Conservation (phyloP, 2,113 vertebrate genomes). For the Psilopsiagon aymara region DNA sequence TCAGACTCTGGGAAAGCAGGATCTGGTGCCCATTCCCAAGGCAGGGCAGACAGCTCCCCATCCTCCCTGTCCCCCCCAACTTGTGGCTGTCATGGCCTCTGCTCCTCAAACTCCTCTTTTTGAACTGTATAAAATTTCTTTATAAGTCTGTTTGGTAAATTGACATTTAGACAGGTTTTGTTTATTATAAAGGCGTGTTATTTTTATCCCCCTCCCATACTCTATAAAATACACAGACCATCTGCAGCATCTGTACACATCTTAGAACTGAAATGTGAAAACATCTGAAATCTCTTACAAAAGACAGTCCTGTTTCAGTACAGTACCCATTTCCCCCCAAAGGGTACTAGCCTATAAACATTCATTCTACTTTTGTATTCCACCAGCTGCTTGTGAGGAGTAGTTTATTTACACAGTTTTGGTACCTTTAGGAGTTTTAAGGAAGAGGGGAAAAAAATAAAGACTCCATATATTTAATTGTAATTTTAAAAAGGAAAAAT, state of each 20-base stretch:
- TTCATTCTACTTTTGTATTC: not conserved
- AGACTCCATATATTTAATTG: not conserved
- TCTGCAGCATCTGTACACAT: constrained; percentile 41
- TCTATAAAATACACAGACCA: constrained; percentile 48
- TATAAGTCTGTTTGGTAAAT: not conserved
- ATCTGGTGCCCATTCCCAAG: not conserved
- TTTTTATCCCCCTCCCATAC: not conserved
- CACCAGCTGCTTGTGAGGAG: constrained; percentile 31
- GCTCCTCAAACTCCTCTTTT: not conserved
- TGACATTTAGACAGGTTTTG: not conserved
- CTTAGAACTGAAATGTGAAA: constrained; percentile 51
- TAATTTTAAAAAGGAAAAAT: not conserved
- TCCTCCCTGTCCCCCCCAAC: not conserved
- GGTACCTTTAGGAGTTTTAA: constrained; percentile 40
- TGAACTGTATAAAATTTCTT: not conserved
- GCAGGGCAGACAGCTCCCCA: not conserved
- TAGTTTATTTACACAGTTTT: constrained; percentile 44
- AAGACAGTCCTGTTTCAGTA: constrained; percentile 37
- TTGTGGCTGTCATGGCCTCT: not conserved
- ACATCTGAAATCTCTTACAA: constrained; percentile 17
- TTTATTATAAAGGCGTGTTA: constrained; percentile 45
- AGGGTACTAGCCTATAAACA: not conserved
- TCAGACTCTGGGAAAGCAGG: not conserved
- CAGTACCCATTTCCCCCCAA: not conserved
- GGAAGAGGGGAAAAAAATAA: not conserved